Base-by-base conservation (phyloP, 2,797 vertebrate species). In the Cirrhinus mrigala region DNA sequence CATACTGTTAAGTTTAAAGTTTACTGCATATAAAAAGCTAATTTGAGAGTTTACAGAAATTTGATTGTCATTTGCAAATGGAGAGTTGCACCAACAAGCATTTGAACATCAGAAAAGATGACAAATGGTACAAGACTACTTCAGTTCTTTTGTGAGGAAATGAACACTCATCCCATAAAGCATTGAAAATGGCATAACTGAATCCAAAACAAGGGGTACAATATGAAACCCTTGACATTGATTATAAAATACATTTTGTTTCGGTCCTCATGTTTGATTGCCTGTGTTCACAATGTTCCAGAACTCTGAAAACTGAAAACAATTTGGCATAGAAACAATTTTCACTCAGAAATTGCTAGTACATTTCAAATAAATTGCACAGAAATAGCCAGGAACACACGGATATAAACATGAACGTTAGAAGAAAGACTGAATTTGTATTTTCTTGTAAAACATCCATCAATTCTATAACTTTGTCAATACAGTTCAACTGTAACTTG, bases 61-160 rank as follows among this genome's bases (percentile, higher is more conserved):
- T 20, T 1, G 0, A 33, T 27, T 0, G 27, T 68, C 33, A 37
- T 29, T 29, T 5, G 9, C 48, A 75, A 54, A 75, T 75, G 9
- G 5, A 62, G 1, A 52, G 46, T 29, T 20, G 29, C 48, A 54
- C 4, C 16, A 52, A 33, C 16, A 52, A 33, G 12, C 3, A 27
- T 66, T 33, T 66, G 5, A 66, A 66, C 14, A 64, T 2, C 8
- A 33, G 27, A 66, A 29, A 16, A 64, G 6, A 64, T 29, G 27
- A 29, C 2, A 66, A 64, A 27, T 14, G 14, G 6, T 29, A 14
- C 18, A 54, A 37, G 50, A n/a, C 73, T 37, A 22, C 18, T 54
- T 75, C 73, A 54, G 73, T 7, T 54, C 48, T 75, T 75, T 52
- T 75, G 48, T 29, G 48, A 75, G 24, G 16, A 54, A 33, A 75